Base-by-base conservation (phyloP, 2,797 vertebrate species). In the Hippoglossus hippoglossus region DNA sequence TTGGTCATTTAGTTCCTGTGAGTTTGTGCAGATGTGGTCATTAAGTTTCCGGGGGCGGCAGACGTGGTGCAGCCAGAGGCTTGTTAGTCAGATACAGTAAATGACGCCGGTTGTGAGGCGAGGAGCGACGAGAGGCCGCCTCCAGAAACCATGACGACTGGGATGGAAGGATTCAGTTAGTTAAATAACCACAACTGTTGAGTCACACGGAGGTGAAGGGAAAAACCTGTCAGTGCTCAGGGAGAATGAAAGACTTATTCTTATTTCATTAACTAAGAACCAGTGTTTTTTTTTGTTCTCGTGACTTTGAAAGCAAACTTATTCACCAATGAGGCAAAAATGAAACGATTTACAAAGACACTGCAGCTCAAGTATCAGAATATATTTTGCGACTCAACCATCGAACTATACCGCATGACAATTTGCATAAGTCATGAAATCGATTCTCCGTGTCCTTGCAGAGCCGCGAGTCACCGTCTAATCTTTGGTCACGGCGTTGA, bases 21-120 rank as follows among this genome's bases (percentile, higher is more conserved):
- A 82, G 79, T 89, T 85, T 79, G 63, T 52, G 31, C 73, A 79
- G 78, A 84, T 72, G 77, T 77, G 71, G 72, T 80, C 75, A 73
- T 87, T 83, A 85, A 59, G 68, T 68, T 64, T 65, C 77, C 73
- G 69, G 81, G 59, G 73, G 76, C 64, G 55, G 70, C 58, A 6
- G 77, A 78, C 77, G 68, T 73, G 63, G 49, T 49, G 54, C 65
- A 34, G 52, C 76, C 67, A 63, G 46, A 71, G 64, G 54, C 71
- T 71, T 71, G 61, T 86, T 82, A 82, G 79, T 71, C 60, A 21
- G 57, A 81, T 73, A 59, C 56, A 60, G 74, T 79, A 80, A 81
- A 83, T 68, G 56, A 46, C 26, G 2, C 34, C 77, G 66, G 41
- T 52, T 75, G 70, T 67, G 73, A 63, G 78, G 55, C 8, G 22